Conservation (phyloP, 2,888 invertebrate species). For the Xylota segnis region DNA sequence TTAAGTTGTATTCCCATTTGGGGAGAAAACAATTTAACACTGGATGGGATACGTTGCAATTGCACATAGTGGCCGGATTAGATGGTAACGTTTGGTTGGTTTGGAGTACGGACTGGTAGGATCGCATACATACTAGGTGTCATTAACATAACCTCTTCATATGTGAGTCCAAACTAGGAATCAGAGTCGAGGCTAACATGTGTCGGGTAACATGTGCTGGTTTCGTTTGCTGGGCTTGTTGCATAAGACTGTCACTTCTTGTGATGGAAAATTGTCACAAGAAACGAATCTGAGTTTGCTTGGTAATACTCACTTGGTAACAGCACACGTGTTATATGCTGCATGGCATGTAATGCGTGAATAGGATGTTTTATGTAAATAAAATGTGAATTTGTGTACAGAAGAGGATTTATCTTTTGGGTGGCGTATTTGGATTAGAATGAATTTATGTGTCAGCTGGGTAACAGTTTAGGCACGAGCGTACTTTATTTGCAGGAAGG, state of each 20-base stretch:
- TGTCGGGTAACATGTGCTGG: conserved; percentile 3
- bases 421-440: neutral
- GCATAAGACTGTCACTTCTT: neutral
- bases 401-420: neutral
- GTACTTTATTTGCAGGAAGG: neutral
- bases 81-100: conserved; percentile 35
- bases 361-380: conserved; percentile 6
- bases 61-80: conserved; percentile 28
- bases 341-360: conserved; percentile 5
- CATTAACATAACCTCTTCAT: conserved; percentile 74
- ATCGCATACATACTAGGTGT: conserved; percentile 43
- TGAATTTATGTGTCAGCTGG: neutral
- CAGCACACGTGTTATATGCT: conserved; percentile 7
- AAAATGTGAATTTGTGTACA: neutral
- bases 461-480: neutral
- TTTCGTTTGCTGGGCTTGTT: conserved; percentile 1
- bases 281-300: conserved; percentile 10
- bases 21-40: conserved; percentile 61
- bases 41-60: conserved; percentile 40
- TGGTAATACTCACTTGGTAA: conserved; percentile 27
- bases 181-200: conserved; percentile 56
- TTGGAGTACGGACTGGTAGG: neutral
- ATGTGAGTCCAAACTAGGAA: conserved; percentile 38
- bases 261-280: conserved; percentile 35
- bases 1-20: conserved; percentile 44